phyloP scores from a whole-genome alignment of 2,888 invertebrate species.

The Rapana venosa region DNA sequence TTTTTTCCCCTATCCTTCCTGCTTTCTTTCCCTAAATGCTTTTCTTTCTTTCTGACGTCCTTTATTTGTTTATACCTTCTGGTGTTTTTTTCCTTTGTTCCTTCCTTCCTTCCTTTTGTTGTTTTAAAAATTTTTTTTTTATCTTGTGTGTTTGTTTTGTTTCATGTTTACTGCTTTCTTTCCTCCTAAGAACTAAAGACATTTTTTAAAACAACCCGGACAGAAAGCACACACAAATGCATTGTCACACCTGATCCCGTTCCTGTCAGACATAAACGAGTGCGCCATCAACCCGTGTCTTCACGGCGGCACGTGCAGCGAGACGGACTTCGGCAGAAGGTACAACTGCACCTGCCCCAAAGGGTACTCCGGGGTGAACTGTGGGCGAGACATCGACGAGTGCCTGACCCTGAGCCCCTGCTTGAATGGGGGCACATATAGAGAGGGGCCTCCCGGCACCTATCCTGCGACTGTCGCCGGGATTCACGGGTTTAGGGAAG shows the following conservation, averaged over 20 bases:
- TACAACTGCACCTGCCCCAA: conserved; percentile 51
- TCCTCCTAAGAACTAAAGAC: too few relatives aligned
- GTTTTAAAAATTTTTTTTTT: background rate
- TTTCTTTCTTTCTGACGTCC: too few relatives aligned
- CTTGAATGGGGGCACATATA: conserved; percentile 50
- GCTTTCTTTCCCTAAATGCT: too few relatives aligned
- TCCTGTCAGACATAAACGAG: conserved; percentile 87
- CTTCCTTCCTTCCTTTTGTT: background rate
- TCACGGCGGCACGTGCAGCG: conserved; percentile 52
- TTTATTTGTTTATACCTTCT: background rate
- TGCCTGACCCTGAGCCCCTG: conserved; percentile 53
- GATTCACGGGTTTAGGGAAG: conserved; percentile 47
- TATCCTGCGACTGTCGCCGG: conserved; percentile 51
- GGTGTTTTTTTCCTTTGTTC: background rate
- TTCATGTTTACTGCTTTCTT: background rate
- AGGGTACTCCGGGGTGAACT: conserved; percentile 51
- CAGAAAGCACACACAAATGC: too few relatives aligned
- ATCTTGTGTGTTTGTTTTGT: background rate
- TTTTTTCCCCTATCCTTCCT: too few relatives aligned
- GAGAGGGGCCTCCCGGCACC: conserved; percentile 48
- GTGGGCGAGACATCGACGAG: conserved; percentile 55
- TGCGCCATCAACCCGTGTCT: conserved; percentile 52
- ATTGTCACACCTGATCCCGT: too few relatives aligned
- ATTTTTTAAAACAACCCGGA: too few relatives aligned
- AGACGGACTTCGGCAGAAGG: conserved; percentile 45